These are phyloP conservation scores for Pocillopora meandrina DNA, from an alignment of 92 coral and sea anemone genomes.

Conservation along the genomic window DNA sequence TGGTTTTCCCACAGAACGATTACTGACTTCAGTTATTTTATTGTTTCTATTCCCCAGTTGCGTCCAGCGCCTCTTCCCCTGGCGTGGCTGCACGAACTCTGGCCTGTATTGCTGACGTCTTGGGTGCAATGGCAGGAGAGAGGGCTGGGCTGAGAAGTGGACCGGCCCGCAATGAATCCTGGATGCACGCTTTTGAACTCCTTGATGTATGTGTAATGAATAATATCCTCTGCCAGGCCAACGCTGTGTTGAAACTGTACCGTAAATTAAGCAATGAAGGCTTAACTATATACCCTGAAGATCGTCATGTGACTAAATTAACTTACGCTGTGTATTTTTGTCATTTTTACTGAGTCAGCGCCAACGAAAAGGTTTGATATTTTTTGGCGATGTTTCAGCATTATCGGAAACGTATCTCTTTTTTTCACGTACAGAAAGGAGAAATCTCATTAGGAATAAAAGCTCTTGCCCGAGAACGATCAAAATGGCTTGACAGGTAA, in stretches of 20 bases:
- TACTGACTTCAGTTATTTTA: too few relatives aligned
- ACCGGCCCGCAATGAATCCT: conserved; percentile 89
- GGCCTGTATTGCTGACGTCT: conserved; percentile 95
- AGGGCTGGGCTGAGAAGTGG: conserved; percentile 97
- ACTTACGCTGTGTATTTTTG: too few relatives aligned
- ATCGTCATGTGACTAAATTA: too few relatives aligned
- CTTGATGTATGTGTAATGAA: conserved; percentile 64
- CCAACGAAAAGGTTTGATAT: neutral
- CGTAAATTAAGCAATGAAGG: neutral
- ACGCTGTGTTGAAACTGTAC: neutral
- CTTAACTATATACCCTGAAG: too few relatives aligned
- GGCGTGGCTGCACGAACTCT: conserved; percentile 92
- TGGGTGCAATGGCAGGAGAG: conserved; percentile 99
- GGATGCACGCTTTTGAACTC: conserved; percentile 88
- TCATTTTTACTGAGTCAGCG: too few relatives aligned
- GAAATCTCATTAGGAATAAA: conserved; percentile 69
- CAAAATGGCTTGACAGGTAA: conserved; percentile 96
- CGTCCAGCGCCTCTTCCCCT: conserved; percentile 63
- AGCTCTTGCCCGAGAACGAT: conserved; percentile 81
- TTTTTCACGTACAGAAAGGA: conserved; percentile 49
- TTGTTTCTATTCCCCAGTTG: conserved; percentile 60
- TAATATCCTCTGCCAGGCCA: neutral
- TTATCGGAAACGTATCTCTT: neutral
- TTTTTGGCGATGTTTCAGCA: neutral
- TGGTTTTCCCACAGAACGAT: too few relatives aligned